A percentile compares a stretch with the other conserved stretches of the same genome.
phyloP scores from a whole-genome alignment of 2,113 vertebrate species.

The Saccopteryx leptura region DNA sequence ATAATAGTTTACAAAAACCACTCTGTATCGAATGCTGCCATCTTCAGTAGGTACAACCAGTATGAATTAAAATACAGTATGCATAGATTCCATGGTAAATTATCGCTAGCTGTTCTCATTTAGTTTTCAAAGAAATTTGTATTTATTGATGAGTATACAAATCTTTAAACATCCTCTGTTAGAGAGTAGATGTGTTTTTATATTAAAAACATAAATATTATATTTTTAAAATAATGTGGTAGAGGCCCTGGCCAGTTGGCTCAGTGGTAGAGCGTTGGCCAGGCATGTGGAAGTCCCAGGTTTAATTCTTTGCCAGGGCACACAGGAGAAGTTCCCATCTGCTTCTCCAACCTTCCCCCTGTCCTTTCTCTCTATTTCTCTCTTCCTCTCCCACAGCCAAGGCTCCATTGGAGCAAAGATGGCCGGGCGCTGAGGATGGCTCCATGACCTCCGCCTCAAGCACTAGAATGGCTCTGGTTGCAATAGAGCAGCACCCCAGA shows the following conservation, averaged over 20 bases:
- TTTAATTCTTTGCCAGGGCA: too few species aligned
- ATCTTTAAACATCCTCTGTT: not conserved
- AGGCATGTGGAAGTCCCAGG: too few species aligned
- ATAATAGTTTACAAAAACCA: not conserved
- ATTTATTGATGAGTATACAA: not conserved
- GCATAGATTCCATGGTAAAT: constrained; percentile 10
- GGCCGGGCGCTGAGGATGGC: too few species aligned
- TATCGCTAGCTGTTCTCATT: not conserved
- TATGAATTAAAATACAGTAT: not conserved
- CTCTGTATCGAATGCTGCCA: not conserved
- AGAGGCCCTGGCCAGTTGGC: not conserved
- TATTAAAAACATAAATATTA: not conserved
- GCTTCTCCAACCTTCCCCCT: too few species aligned
- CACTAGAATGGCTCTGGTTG: too few species aligned
- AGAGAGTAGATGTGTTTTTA: not conserved
- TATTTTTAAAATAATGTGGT: not conserved
- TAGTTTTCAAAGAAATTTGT: not conserved
- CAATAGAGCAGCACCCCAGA: too few species aligned
- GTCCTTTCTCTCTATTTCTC: too few species aligned
- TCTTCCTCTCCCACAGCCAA: too few species aligned
- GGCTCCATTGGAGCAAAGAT: too few species aligned
- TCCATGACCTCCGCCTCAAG: too few species aligned
- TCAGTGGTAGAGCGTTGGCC: too few species aligned
- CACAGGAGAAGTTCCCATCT: too few species aligned
- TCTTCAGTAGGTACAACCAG: not conserved